Base-by-base conservation (phyloP, 2,797 vertebrate genomes). In the Dendrocincla tyrannina region DNA sequence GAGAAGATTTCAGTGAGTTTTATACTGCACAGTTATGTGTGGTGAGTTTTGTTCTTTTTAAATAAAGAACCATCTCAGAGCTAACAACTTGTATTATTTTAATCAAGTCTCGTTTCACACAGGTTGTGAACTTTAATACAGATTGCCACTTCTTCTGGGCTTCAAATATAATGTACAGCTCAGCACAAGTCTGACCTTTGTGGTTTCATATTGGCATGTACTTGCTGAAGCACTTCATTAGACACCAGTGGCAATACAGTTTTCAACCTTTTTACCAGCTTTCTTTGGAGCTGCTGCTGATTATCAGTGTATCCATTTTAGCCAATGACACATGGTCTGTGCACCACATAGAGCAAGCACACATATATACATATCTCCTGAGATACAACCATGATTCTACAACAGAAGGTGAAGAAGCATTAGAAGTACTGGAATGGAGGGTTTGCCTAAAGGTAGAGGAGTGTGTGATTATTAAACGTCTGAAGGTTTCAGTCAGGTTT, bases 61-160 rank as follows among this genome's bases (percentile, higher is more conserved):
- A 42, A 82, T 64, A 62, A 95, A 94, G 88, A 93, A 47, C 80
- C n/a, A 24, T 73, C 83, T 75, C 91, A 80, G 90, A 87, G 56
- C 58, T 88, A 95, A 95, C 88, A 93, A 62, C 91, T 94, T 93
- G 77, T 64, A 66, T 82, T 94, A 95, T 90, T 94, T 95, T 93
- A 97, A 96, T 96, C 85, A 95, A 95, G 80, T 64, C 67, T 90
- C 28, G 2, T 91, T 95, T 95, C 85, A 60, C 52, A 74, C 22
- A 39, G 85, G 49, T 55, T 93, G 60, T 94, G 89, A 96, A 95
- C 70, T 92, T 78, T 82, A 89, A 85, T 80, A 82, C 4, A 80
- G 88, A 53, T 73, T 87, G 32, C n/a, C 49, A 33, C 84, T 95
- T 89, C 88, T 95, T 85, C 70, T 85, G 53, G 53, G 32, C 74